Evolutionary conservation across 2,113 vertebrate species (phyloP).

Genomic region (Dromas ardeola): DNA sequence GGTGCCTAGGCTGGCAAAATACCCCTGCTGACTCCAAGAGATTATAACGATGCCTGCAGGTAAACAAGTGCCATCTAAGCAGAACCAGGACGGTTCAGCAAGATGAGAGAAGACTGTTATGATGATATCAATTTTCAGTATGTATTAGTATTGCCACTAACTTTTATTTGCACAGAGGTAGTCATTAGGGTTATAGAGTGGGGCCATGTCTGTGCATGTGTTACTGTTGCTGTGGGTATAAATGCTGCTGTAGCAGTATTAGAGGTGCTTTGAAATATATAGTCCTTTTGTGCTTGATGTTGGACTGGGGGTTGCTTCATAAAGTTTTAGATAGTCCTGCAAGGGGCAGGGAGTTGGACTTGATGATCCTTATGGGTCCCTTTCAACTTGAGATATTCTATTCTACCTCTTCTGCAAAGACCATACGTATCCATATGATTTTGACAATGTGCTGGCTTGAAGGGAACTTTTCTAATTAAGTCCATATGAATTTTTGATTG

Average conservation of each 20-base stretch:
- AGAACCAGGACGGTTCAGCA: background rate
- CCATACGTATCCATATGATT: fast-evolving
- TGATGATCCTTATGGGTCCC: background rate
- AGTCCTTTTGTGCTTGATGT: background rate
- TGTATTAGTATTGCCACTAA: background rate
- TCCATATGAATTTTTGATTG: background rate
- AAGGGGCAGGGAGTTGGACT: background rate
- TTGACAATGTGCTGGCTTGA: background rate
- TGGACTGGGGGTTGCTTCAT: background rate
- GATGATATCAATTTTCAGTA: background rate
- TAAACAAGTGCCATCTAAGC: background rate
- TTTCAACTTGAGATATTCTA: background rate
- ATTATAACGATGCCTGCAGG: background rate
- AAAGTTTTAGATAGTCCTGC: background rate
- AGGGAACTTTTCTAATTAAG: background rate
- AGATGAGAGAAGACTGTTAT: background rate
- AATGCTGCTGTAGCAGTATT: background rate
- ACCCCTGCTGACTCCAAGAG: background rate
- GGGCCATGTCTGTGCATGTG: background rate
- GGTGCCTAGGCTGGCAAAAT: background rate
- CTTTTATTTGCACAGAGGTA: background rate
- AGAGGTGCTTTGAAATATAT: background rate
- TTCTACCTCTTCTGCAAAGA: background rate
- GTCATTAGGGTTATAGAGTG: background rate
- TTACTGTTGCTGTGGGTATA: background rate